Percentiles rank a stretch among this genome's conserved stretches.
These are phyloP conservation scores for Prunella himalayana DNA, from an alignment of 2,113 vertebrate genomes.

Conservation along the genomic window DNA sequence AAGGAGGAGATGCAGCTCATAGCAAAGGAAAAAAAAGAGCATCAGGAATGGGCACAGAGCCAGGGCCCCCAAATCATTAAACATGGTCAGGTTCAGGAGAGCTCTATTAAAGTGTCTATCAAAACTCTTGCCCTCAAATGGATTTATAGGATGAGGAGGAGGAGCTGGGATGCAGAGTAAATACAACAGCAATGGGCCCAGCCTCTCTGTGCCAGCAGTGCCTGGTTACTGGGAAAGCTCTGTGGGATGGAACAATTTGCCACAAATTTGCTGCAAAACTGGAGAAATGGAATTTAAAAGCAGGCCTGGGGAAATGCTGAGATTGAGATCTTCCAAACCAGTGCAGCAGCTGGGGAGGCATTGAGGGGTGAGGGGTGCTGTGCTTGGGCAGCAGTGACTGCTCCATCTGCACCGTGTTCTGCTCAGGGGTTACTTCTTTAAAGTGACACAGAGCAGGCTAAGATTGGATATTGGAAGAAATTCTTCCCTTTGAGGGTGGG, in stretches of 20 bases:
- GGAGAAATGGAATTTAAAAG: not conserved
- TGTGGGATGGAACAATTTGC: not conserved
- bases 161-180: constrained; percentile 39
- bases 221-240: constrained; percentile 13
- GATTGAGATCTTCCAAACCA: not conserved
- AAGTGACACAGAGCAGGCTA: not conserved
- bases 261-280: not conserved
- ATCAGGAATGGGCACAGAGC: constrained; percentile 48
- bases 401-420: not conserved
- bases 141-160: constrained; percentile 69
- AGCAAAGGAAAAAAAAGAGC: not conserved
- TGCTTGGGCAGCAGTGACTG: not conserved
- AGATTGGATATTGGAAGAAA: not conserved
- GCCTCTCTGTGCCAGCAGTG: constrained; percentile 3
- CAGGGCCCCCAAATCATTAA: constrained; percentile 64
- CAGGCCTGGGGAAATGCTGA: not conserved
- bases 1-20: not conserved
- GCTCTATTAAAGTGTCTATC: constrained; percentile 72
- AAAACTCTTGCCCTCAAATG: constrained; percentile 64
- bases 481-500: fast-evolving
- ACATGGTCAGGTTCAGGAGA: constrained; percentile 66
- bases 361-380: fast-evolving
- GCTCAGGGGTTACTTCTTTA: not conserved
- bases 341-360: not conserved
- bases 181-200: not conserved